A percentile compares a stretch with the other conserved stretches of the same genome.
phyloP scores from a whole-genome alignment of 2,797 vertebrate species.

The Gadopsis bispinosus region DNA sequence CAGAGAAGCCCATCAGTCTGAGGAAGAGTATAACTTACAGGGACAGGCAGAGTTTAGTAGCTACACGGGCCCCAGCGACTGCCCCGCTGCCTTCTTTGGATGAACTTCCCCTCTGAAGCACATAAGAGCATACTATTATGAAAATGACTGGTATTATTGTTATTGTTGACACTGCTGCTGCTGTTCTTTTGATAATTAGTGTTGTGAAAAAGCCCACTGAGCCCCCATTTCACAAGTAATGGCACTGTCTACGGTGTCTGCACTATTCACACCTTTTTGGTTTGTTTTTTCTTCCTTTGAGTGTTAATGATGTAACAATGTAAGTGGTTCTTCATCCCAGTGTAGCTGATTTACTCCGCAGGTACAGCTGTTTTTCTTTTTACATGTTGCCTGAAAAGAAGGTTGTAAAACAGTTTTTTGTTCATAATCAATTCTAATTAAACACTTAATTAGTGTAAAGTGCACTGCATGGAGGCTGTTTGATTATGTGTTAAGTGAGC shows the following conservation, averaged over 20 bases:
- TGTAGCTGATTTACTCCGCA: conserved; percentile 7
- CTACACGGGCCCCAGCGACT: not conserved
- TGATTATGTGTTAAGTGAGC: not conserved
- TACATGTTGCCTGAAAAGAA: conserved; percentile 3
- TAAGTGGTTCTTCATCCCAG: not conserved
- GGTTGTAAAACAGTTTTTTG: conserved; percentile 2
- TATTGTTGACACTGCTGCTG: not conserved
- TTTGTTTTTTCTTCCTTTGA: not conserved
- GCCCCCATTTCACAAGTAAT: not conserved
- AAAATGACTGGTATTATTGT: not conserved
- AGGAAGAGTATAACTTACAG: conserved; percentile 12
- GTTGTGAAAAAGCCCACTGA: conserved; percentile 1
- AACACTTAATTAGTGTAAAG: conserved; percentile 1
- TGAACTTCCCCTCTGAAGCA: not conserved
- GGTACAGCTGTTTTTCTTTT: conserved; percentile 17
- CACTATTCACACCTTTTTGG: not conserved
- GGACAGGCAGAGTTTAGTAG: conserved; percentile 15
- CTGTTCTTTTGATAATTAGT: conserved; percentile 13
- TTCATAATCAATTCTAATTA: conserved; percentile 23
- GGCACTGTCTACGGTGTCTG: not conserved
- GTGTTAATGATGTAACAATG: not conserved
- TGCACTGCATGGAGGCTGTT: not conserved
- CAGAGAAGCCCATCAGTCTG: conserved; percentile 25
- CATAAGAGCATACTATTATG: not conserved
- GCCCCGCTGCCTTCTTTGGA: not conserved